Conservation (phyloP, 2,888 invertebrate species). For the Meganola albula region DNA sequence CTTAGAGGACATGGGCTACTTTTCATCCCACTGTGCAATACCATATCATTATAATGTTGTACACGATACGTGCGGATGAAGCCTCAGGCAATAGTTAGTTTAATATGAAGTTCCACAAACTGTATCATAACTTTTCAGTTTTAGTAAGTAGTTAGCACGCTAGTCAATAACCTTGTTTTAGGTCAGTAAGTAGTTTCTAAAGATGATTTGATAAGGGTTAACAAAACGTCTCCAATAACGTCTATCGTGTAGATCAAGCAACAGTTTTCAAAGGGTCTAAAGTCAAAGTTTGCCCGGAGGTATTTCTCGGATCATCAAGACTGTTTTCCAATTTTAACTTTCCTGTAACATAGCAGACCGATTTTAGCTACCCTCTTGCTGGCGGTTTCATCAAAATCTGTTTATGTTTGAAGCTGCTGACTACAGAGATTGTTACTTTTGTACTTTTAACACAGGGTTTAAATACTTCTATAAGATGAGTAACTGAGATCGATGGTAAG, state of each 20-base stretch:
- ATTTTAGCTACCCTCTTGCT: conserved; percentile 63
- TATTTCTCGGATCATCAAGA: conserved; percentile 67
- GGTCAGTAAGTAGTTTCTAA: conserved; percentile 31
- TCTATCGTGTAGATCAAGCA: conserved; percentile 57
- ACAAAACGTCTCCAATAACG: conserved; percentile 53
- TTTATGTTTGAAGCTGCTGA: conserved; percentile 50
- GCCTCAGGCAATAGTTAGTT: too few species aligned
- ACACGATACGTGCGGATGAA: too few species aligned
- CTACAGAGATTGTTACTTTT: conserved; percentile 27
- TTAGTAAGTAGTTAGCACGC: conserved; percentile 10
- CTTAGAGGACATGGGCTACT: too few species aligned
- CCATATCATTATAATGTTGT: too few species aligned
- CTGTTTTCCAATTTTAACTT: conserved; percentile 73
- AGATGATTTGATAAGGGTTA: conserved; percentile 54
- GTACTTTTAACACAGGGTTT: conserved; percentile 26
- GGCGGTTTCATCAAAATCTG: conserved; percentile 58
- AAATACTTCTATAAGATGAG: conserved; percentile 21
- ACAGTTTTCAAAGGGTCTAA: conserved; percentile 61
- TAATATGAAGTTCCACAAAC: too few species aligned
- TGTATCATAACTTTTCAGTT: conserved; percentile 10
- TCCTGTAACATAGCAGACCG: conserved; percentile 48
- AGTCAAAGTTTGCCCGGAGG: conserved; percentile 61
- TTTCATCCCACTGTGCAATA: too few species aligned
- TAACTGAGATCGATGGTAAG: too few species aligned
- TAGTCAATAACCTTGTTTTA: conserved; percentile 31